Percentiles rank a stretch among this genome's conserved stretches.
Conservation (phyloP, 2,797 vertebrate genomes). For the Gallinago nigripennis region DNA sequence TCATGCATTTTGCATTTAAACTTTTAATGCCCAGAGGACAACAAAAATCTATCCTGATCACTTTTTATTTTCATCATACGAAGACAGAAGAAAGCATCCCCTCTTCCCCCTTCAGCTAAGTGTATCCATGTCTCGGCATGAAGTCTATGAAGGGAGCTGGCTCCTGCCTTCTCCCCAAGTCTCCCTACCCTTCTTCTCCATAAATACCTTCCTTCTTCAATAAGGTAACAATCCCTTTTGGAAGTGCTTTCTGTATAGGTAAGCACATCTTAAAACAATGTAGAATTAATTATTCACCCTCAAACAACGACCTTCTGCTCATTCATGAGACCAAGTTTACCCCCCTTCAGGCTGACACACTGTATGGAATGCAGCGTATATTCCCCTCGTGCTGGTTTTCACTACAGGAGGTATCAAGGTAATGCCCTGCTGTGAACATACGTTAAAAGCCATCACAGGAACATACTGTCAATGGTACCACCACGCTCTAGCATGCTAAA, state of each 20-base stretch:
- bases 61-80: constrained; percentile 75
- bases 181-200: background rate
- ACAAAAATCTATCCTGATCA: constrained; percentile 76
- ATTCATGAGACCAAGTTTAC: background rate
- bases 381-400: background rate
- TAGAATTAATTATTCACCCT: background rate
- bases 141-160: background rate
- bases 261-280: background rate
- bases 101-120: constrained; percentile 60
- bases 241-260: background rate
- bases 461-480: background rate
- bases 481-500: background rate
- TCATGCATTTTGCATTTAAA: constrained; percentile 76
- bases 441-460: background rate
- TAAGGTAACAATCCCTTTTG: background rate
- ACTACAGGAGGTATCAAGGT: background rate
- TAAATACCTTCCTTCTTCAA: constrained; percentile 13
- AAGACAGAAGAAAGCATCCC: constrained; percentile 55
- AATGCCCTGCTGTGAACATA: background rate
- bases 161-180: accelerated
- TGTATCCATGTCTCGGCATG: background rate
- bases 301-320: accelerated
- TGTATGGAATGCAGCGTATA: background rate
- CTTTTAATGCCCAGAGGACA: constrained; percentile 74
- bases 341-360: background rate